Conservation (phyloP, 2,888 invertebrate species). For the Hypercompe scribonia region DNA sequence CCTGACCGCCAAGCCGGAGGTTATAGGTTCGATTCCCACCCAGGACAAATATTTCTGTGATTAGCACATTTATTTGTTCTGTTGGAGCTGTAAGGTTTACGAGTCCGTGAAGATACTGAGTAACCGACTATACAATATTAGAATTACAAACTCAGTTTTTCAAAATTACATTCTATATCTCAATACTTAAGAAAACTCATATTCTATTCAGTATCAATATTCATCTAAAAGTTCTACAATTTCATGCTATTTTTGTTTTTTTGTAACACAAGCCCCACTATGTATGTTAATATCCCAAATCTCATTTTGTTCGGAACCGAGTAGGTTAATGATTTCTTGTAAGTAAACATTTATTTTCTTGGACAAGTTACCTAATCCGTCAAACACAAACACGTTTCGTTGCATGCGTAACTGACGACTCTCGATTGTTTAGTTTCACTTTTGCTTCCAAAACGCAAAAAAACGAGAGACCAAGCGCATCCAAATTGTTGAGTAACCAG, state of each 20-base stretch:
- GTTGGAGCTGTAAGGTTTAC: too few relatives aligned
- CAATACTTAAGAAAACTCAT: too few relatives aligned
- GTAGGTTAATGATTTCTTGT: not conserved
- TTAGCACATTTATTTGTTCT: too few relatives aligned
- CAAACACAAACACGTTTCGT: conserved; percentile 31
- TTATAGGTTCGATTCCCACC: too few relatives aligned
- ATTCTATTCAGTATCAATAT: too few relatives aligned
- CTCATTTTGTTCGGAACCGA: not conserved
- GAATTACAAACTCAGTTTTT: too few relatives aligned
- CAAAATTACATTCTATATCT: too few relatives aligned
- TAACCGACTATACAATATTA: too few relatives aligned
- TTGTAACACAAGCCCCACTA: not conserved
- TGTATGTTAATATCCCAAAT: not conserved
- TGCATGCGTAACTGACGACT: conserved; percentile 49
- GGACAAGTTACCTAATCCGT: conserved; percentile 39
- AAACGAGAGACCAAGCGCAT: conserved; percentile 46
- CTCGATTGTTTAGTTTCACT: conserved; percentile 62
- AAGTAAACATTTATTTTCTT: conserved; percentile 13
- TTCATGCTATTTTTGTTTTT: not conserved
- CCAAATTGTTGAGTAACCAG: conserved; percentile 47
- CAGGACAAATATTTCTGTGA: too few relatives aligned
- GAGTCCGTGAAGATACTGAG: too few relatives aligned
- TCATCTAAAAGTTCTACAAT: too few relatives aligned
- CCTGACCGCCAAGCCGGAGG: too few relatives aligned
- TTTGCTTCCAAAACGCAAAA: conserved; percentile 54